These are phyloP conservation scores for Pelodytes ibericus DNA, from an alignment of 2,797 vertebrate species.

Conservation along the genomic window DNA sequence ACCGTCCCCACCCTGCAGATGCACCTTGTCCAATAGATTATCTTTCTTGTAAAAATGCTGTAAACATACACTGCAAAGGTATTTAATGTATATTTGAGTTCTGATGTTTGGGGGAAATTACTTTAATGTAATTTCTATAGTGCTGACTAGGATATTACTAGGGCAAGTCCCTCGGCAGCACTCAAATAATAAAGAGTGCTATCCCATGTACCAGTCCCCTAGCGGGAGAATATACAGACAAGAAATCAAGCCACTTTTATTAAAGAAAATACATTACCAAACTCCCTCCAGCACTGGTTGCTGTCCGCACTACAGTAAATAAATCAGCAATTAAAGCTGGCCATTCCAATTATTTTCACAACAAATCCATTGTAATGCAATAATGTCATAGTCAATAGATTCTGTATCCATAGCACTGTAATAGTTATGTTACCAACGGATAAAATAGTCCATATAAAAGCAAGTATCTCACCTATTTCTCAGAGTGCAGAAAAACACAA, in stretches of 20 bases:
- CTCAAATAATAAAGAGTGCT: conserved; percentile 52
- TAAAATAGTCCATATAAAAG: not conserved
- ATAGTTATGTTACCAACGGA: not conserved
- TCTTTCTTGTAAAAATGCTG: conserved; percentile 19
- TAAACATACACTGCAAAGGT: conserved; percentile 5
- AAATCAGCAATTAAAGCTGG: conserved; percentile 55
- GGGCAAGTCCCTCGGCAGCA: conserved; percentile 44
- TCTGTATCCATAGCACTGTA: conserved; percentile 15
- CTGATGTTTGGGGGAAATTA: conserved; percentile 29
- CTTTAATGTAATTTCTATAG: conserved; percentile 48
- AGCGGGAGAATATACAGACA: conserved; percentile 25
- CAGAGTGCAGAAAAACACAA: too few species aligned
- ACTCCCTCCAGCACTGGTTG: conserved; percentile 50
- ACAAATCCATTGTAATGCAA: conserved; percentile 51
- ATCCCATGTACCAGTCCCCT: conserved; percentile 47
- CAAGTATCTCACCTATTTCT: too few species aligned
- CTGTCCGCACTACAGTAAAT: conserved; percentile 49
- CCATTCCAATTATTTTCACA: conserved; percentile 47
- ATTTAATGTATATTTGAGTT: conserved; percentile 32
- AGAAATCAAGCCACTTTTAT: conserved; percentile 51
- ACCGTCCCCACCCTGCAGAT: too few species aligned
- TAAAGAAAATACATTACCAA: conserved; percentile 55
- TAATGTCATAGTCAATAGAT: conserved; percentile 32
- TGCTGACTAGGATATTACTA: conserved; percentile 54
- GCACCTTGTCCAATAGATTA: not conserved